These are phyloP conservation scores for Drosophila pandora DNA, from an alignment of 1,140 invertebrate species.

Conservation along the genomic window DNA sequence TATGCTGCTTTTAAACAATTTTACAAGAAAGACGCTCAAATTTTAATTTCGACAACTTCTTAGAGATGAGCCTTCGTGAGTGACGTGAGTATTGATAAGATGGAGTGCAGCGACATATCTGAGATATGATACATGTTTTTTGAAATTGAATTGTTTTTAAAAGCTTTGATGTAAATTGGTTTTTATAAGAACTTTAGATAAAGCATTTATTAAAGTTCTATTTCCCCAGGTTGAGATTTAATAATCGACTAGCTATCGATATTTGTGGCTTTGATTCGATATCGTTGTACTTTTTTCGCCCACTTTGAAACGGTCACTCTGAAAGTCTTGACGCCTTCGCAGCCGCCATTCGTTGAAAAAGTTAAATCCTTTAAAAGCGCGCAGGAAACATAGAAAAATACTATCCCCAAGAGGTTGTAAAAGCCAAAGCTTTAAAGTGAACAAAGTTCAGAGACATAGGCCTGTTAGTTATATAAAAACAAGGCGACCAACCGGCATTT, in stretches of 20 bases:
- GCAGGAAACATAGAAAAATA: background rate
- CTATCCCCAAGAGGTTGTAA: background rate
- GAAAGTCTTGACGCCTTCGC: conserved; percentile 23
- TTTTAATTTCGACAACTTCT: background rate
- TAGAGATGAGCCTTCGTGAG: conserved; percentile 19
- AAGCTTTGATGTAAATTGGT: too few species aligned
- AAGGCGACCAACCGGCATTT: conserved; percentile 36
- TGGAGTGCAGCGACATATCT: too few species aligned
- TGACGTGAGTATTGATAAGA: background rate
- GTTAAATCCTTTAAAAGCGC: conserved; percentile 16
- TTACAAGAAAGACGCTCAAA: conserved; percentile 13
- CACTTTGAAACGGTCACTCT: conserved; percentile 12
- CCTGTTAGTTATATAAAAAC: background rate
- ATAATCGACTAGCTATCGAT: conserved; percentile 7
- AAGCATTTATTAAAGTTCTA: too few species aligned
- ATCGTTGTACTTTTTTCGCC: background rate
- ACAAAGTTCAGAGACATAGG: background rate
- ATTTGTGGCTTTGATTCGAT: background rate
- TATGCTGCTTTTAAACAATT: background rate
- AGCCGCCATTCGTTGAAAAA: conserved; percentile 36
- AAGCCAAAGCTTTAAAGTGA: background rate
- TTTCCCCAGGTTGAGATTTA: too few species aligned
- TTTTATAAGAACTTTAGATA: too few species aligned
- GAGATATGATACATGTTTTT: too few species aligned
- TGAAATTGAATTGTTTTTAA: too few species aligned